Conservation (phyloP, 2,888 invertebrate species). For the Lasioglossum oenotherae region DNA sequence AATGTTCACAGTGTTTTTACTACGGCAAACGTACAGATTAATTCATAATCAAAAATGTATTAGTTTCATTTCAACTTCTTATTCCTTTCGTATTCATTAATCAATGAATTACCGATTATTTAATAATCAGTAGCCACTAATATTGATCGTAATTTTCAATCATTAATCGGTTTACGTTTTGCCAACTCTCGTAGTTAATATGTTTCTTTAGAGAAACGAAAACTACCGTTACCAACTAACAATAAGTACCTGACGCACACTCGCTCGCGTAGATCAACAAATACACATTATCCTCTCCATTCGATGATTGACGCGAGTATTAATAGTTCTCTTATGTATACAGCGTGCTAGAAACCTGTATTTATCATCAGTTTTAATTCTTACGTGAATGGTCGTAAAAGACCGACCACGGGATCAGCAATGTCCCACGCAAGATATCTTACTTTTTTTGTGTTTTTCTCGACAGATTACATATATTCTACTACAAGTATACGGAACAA, state of each 20-base stretch:
- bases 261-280: background rate
- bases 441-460: background rate
- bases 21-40: no score
- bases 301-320: background rate
- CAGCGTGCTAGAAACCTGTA: background rate
- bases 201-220: background rate
- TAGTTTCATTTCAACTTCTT: no score
- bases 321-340: background rate
- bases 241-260: background rate
- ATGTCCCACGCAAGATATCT: background rate
- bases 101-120: no score
- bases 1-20: no score
- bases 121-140: no score
- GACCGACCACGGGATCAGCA: background rate
- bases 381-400: background rate
- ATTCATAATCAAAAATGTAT: no score
- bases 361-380: slow-evolving; percentile 3
- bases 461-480: background rate
- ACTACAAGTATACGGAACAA: background rate
- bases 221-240: background rate
- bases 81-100: no score
- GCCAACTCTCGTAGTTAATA: background rate
- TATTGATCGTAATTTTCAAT: no score
- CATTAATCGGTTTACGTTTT: no score
- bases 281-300: background rate